A percentile compares a stretch with the other conserved stretches of the same genome.
These are phyloP conservation scores for Passer domesticus DNA, from an alignment of 2,113 vertebrate species.

Conservation along the genomic window DNA sequence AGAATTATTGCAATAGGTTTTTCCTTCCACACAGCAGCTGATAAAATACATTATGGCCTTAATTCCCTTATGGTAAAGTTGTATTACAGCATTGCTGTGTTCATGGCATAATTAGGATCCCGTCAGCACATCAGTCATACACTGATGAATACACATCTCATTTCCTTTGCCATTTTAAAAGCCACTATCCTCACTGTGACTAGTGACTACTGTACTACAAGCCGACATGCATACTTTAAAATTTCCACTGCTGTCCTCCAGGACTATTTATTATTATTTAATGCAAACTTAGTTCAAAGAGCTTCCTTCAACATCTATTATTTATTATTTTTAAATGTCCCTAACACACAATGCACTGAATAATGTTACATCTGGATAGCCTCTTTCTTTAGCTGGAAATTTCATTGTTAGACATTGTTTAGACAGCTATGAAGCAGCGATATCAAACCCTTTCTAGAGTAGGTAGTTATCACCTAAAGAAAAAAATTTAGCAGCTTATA, in stretches of 20 bases:
- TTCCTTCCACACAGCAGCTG: slow-evolving; percentile 25
- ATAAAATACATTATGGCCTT: slow-evolving; percentile 23
- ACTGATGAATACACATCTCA: background rate
- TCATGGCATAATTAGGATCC: slow-evolving; percentile 44
- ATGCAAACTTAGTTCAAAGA: background rate
- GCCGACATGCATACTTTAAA: background rate
- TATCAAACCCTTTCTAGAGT: background rate
- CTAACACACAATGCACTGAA: background rate
- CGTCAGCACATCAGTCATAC: slow-evolving; percentile 32
- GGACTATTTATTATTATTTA: slow-evolving; percentile 1
- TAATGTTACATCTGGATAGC: background rate
- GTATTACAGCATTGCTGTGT: background rate
- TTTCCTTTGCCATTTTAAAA: background rate
- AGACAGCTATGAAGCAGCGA: background rate
- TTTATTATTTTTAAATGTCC: background rate
- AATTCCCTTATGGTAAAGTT: background rate
- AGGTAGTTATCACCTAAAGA: background rate
- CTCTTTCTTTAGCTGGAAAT: background rate
- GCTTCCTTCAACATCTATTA: background rate
- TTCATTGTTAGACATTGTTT: background rate
- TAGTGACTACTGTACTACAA: background rate
- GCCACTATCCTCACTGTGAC: background rate
- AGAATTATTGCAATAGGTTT: slow-evolving; percentile 29
- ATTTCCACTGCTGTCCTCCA: background rate
- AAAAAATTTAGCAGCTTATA: background rate